Evolutionary conservation across 2,888 invertebrate genomes (phyloP).

Genomic region (Agriopis leucophaearia): DNA sequence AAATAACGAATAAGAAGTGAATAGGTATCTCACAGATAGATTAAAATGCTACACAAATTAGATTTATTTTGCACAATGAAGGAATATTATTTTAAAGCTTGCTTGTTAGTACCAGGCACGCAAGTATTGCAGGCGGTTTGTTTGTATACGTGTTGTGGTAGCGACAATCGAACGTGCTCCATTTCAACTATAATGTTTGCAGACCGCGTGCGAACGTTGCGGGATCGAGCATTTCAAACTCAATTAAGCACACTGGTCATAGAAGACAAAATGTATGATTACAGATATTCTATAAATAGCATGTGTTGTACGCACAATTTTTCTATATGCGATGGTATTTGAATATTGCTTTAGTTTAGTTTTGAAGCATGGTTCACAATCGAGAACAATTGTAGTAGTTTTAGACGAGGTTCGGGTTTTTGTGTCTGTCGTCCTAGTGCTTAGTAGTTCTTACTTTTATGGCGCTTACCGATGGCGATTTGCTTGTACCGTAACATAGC

Average conservation of each 20-base stretch:
- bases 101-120: background rate
- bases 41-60: no score
- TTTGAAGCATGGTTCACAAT: background rate
- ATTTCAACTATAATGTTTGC: constrained; percentile 7
- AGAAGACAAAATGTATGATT: constrained; percentile 1
- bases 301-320: background rate
- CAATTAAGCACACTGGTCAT: constrained; percentile 1
- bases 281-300: constrained; percentile 6
- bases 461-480: background rate
- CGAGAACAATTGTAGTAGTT: background rate
- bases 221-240: constrained; percentile 12
- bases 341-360: background rate
- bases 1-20: no score
- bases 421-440: background rate
- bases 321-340: background rate
- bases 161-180: constrained; percentile 6
- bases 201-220: constrained; percentile 3
- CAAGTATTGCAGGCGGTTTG: background rate
- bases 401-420: background rate
- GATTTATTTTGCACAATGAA: background rate
- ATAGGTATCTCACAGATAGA: no score
- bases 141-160: no score
- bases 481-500: background rate
- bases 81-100: no score
- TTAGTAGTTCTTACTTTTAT: background rate